A percentile compares a stretch with the other conserved stretches of the same genome.
These are phyloP conservation scores for Ceyx margarethae DNA, from an alignment of 2,113 vertebrate species.

Conservation along the genomic window DNA sequence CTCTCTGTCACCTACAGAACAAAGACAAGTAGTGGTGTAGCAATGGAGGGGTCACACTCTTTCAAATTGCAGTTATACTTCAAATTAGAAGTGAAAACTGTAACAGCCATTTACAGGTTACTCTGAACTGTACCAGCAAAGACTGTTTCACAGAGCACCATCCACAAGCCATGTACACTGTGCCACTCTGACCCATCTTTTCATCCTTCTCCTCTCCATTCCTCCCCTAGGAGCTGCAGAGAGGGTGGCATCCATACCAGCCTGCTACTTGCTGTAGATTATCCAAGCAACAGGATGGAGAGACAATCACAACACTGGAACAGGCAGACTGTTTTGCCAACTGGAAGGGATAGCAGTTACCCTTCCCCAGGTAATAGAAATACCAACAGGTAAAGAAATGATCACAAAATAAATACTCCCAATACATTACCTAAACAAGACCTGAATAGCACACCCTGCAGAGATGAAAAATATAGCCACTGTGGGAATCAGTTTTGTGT, in stretches of 20 bases:
- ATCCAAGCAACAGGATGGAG: background rate
- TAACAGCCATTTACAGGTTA: background rate
- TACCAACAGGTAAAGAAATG: background rate
- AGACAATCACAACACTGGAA: background rate
- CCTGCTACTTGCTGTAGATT: background rate
- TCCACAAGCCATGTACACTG: background rate
- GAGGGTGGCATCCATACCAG: background rate
- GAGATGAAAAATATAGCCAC: background rate
- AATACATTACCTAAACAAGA: background rate
- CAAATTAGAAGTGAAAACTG: background rate
- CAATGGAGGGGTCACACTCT: background rate
- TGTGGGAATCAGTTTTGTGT: background rate
- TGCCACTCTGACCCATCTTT: background rate
- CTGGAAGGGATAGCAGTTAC: background rate
- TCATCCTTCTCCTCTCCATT: background rate
- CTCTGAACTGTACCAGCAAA: background rate
- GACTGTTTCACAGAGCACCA: background rate
- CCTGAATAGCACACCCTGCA: background rate
- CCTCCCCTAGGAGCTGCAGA: background rate
- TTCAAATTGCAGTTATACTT: background rate
- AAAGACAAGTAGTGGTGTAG: background rate
- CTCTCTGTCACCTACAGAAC: conserved; percentile 89
- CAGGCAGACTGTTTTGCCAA: background rate
- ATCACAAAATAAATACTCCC: background rate
- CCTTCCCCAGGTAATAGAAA: background rate